Evolutionary conservation across 1,140 invertebrate species (phyloP).

Genomic region (Drosophila paulistorum): DNA sequence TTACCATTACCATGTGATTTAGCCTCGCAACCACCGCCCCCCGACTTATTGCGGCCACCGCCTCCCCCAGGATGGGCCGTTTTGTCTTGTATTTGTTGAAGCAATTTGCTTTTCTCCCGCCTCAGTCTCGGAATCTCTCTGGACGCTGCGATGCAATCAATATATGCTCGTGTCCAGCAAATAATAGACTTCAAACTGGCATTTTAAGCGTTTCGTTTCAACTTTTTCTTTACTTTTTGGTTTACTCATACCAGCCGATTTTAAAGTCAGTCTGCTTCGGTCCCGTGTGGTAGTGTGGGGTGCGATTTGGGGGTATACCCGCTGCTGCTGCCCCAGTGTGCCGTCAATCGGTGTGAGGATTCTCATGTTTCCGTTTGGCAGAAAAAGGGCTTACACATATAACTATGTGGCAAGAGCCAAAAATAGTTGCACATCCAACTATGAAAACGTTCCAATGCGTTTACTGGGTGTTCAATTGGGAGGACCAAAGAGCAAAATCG

Average conservation of each 20-base stretch:
- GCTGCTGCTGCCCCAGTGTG: no score
- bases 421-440: constrained; percentile 48
- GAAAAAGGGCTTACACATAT: constrained; percentile 44
- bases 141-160: constrained; percentile 77
- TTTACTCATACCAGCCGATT: neutral
- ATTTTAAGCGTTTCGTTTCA: constrained; percentile 59
- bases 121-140: constrained; percentile 27
- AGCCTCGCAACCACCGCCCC: neutral
- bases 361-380: constrained; percentile 45
- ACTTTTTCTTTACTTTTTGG: constrained; percentile 18
- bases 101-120: constrained; percentile 67
- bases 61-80: constrained; percentile 28
- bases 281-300: constrained; percentile 15
- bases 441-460: constrained; percentile 3
- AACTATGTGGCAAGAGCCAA: constrained; percentile 39
- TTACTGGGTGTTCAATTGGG: constrained; percentile 36
- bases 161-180: constrained; percentile 82
- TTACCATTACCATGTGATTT: constrained; percentile 79
- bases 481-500: neutral
- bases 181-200: constrained; percentile 81
- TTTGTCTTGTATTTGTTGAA: constrained; percentile 73
- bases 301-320: constrained; percentile 22
- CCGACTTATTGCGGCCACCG: neutral
- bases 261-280: neutral
- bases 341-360: constrained; percentile 56